These are phyloP conservation scores for Myopa testacea DNA, from an alignment of 2,888 invertebrate genomes.

Conservation along the genomic window DNA sequence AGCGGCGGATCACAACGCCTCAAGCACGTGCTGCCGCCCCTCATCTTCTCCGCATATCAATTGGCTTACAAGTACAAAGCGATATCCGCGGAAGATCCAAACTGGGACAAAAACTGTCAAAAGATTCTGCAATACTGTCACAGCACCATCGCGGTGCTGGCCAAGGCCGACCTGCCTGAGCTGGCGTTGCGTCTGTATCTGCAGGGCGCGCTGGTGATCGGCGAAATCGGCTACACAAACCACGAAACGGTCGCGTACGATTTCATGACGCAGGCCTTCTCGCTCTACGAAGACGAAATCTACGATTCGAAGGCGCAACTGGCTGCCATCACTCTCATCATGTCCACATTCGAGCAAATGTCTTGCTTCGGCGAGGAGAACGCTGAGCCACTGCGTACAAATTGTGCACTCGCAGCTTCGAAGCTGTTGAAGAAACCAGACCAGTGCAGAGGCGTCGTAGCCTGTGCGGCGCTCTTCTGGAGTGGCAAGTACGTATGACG, in stretches of 20 bases:
- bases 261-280: conserved; percentile 93
- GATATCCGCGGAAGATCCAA: conserved; percentile 86
- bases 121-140: conserved; percentile 99
- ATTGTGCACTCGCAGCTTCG: conserved; percentile 95
- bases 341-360: conserved; percentile 95
- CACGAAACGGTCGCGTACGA: conserved; percentile 98
- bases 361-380: conserved; percentile 96
- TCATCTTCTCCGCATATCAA: conserved; percentile 93
- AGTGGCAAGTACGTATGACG: conserved; percentile 75
- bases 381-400: conserved; percentile 94
- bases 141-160: conserved; percentile 91
- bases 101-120: conserved; percentile 98
- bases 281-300: conserved; percentile 98
- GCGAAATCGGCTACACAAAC: conserved; percentile 92
- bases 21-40: conserved; percentile 90
- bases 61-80: conserved; percentile 87
- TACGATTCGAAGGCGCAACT: conserved; percentile 97
- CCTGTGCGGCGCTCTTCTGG: conserved; percentile 98
- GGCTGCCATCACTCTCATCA: conserved; percentile 94
- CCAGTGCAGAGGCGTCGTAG: conserved; percentile 94
- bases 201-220: conserved; percentile 94
- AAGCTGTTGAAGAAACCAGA: conserved; percentile 98
- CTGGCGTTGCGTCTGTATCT: conserved; percentile 92
- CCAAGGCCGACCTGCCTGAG: conserved; percentile 95
- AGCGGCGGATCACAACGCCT: conserved; percentile 91